Conservation (phyloP, 2,888 invertebrate genomes). For the Heliconius ismenius region DNA sequence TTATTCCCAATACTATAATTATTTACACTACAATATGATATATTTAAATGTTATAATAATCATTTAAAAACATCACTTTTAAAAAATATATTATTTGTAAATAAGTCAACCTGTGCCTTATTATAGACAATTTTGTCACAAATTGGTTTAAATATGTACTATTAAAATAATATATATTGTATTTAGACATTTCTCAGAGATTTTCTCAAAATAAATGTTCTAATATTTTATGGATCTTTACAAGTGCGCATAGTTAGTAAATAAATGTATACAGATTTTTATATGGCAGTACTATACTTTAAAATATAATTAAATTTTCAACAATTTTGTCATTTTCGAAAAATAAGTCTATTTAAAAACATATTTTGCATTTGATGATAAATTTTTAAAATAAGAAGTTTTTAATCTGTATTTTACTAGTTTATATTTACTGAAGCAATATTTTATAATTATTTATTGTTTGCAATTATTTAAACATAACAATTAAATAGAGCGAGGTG, state of each 20-base stretch:
- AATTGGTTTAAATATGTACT: conserved; percentile 23
- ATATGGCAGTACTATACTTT: conserved; percentile 7
- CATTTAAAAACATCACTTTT: neutral
- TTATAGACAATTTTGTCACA: conserved; percentile 31
- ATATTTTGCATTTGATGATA: neutral
- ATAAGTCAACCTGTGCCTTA: conserved; percentile 40
- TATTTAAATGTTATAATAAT: conserved; percentile 3
- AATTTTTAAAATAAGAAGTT: neutral
- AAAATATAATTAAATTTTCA: neutral
- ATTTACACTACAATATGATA: neutral
- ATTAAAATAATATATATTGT: conserved; percentile 35
- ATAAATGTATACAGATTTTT: neutral
- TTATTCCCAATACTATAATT: neutral
- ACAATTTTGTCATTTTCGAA: neutral
- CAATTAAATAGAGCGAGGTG: conserved; percentile 21
- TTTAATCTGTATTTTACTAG: conserved; percentile 41
- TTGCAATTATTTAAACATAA: conserved; percentile 18
- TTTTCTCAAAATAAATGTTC: conserved; percentile 21
- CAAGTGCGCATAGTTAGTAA: conserved; percentile 6
- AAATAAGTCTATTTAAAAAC: neutral
- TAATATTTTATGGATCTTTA: conserved; percentile 22
- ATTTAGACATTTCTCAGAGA: conserved; percentile 41
- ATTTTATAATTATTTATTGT: conserved; percentile 39
- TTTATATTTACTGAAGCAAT: conserved; percentile 38
- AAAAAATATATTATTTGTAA: conserved; percentile 13